A percentile compares a stretch with the other conserved stretches of the same genome.
Conservation (phyloP, 2,113 vertebrate species). For the Neotoma lepida region DNA sequence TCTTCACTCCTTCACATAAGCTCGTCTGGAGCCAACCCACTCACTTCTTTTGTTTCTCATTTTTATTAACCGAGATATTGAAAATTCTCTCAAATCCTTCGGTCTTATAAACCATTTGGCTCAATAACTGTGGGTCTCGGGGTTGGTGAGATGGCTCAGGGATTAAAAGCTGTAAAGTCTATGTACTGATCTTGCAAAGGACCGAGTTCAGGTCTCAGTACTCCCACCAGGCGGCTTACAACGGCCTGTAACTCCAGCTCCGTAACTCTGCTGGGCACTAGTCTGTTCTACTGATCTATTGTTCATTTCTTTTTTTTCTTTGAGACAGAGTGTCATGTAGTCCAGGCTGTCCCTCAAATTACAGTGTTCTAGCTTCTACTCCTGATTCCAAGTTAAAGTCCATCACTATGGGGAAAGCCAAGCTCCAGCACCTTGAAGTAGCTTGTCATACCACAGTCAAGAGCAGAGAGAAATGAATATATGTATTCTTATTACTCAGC, state of each 20-base stretch:
- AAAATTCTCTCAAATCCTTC: not conserved
- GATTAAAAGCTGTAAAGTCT: not conserved
- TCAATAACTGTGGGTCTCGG: conserved; percentile 17
- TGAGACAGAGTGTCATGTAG: not conserved
- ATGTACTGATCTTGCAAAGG: not conserved
- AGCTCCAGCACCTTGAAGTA: not conserved
- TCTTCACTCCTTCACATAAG: not conserved
- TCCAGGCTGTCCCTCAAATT: not conserved
- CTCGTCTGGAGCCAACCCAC: not conserved
- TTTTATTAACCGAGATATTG: conserved; percentile 59
- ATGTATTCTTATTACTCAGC: not conserved
- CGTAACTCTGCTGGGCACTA: not conserved
- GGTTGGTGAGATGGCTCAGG: not conserved
- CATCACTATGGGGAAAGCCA: too few species aligned
- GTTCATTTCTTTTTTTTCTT: not conserved
- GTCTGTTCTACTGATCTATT: not conserved
- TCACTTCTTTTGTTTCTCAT: conserved; percentile 15
- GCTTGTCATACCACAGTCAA: too few species aligned
- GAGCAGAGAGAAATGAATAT: not conserved
- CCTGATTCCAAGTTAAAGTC: not conserved
- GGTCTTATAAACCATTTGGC: conserved; percentile 5
- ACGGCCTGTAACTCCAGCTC: not conserved
- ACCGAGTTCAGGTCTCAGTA: not conserved
- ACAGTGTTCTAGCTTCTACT: not conserved
- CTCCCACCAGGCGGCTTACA: not conserved